Evolutionary conservation across 2,113 vertebrate genomes (phyloP).

Genomic region (Piprites chloris): DNA sequence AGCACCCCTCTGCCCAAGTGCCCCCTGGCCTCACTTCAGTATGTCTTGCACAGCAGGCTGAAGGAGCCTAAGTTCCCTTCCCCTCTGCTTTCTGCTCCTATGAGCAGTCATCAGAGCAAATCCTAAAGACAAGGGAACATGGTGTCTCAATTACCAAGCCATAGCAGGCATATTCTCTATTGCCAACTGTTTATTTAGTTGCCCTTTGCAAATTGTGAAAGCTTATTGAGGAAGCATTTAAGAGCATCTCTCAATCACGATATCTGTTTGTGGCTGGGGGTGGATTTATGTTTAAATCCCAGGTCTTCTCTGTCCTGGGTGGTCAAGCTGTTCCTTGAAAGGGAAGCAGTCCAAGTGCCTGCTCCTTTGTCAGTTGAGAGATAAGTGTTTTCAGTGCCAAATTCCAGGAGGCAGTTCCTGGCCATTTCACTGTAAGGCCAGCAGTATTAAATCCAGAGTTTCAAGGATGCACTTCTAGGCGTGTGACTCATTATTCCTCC

Average conservation of each 20-base stretch:
- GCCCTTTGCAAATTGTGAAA: not conserved
- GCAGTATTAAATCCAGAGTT: not conserved
- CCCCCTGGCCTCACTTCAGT: not conserved
- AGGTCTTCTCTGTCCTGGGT: not conserved
- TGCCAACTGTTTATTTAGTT: not conserved
- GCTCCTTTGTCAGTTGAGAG: not conserved
- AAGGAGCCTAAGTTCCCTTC: not conserved
- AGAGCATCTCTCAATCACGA: not conserved
- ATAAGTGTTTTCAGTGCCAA: not conserved
- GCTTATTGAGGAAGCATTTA: not conserved
- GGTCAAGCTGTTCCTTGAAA: not conserved
- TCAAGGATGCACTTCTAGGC: not conserved
- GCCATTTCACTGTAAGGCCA: not conserved
- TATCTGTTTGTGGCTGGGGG: accelerated
- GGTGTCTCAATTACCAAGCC: not conserved
- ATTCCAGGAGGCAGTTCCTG: not conserved
- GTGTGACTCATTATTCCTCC: not conserved
- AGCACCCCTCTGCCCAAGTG: not conserved
- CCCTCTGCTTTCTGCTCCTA: not conserved
- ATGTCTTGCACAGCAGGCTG: not conserved
- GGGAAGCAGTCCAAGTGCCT: not conserved
- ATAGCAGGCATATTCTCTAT: not conserved
- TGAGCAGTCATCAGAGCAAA: not conserved
- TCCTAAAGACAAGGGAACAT: not conserved
- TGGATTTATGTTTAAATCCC: not conserved